Conservation (phyloP, 23 tunicate genomes). For the Trididemnum nubilum region DNA sequence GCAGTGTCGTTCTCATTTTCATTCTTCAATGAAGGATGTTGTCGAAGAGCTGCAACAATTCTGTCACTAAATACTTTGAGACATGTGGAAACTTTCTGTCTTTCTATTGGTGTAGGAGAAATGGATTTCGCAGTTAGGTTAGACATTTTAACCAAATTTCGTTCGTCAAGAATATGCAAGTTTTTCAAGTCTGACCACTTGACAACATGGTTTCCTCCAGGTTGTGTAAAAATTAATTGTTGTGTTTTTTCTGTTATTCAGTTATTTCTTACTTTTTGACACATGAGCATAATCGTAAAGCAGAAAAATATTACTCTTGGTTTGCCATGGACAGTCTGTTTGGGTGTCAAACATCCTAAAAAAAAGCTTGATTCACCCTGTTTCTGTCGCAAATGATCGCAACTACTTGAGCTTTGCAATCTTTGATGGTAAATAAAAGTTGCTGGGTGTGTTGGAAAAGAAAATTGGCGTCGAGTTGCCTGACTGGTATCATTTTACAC, state of each 20-base stretch:
- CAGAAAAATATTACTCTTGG: background rate
- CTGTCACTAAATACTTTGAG: background rate
- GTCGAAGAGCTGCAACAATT: background rate
- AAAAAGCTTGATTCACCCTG: conserved; percentile 1
- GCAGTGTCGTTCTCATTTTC: conserved; percentile 8
- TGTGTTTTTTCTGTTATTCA: background rate
- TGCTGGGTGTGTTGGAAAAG: background rate
- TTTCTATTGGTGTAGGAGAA: background rate
- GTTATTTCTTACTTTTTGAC: conserved; percentile 2
- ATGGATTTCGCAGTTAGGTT: background rate
- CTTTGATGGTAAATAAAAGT: background rate
- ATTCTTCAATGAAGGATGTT: background rate
- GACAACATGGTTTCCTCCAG: background rate
- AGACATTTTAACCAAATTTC: background rate
- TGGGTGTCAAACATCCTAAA: background rate
- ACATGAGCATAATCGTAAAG: conserved; percentile 10
- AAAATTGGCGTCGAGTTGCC: background rate
- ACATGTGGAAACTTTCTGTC: background rate
- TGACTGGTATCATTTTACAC: conserved; percentile 17
- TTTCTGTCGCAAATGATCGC: conserved; percentile 21
- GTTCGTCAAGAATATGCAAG: background rate
- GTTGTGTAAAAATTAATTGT: background rate
- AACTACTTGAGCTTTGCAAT: background rate
- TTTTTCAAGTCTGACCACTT: background rate
- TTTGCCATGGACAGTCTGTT: background rate